phyloP scores from a whole-genome alignment of 2,797 vertebrate genomes.

The Chaetophractus vellerosus region DNA sequence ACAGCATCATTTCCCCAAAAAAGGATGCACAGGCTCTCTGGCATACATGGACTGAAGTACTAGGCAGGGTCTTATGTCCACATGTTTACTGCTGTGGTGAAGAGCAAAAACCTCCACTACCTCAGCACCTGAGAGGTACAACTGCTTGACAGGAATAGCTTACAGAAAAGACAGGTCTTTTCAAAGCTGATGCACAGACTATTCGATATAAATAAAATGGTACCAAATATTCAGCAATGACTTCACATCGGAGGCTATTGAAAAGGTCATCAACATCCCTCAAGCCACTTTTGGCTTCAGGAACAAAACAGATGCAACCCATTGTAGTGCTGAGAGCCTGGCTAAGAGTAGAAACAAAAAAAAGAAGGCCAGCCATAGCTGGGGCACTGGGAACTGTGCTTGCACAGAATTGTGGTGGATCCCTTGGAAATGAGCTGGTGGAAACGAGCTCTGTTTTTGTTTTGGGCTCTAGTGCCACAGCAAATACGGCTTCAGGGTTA shows the following conservation, averaged over 20 bases:
- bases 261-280: neutral
- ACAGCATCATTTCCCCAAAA: neutral
- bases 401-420: neutral
- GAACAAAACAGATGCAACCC: neutral
- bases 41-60: neutral
- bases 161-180: neutral
- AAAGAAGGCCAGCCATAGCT: neutral
- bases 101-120: neutral
- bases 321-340: neutral
- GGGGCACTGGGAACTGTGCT: neutral
- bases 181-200: neutral
- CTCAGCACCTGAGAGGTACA: no score
- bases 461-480: slow-evolving; percentile 23
- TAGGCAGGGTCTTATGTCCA: neutral
- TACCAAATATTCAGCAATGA: neutral
- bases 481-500: slow-evolving; percentile 8
- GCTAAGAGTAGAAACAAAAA: neutral
- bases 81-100: fast-evolving
- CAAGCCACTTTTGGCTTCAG: neutral
- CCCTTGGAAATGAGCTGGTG: neutral
- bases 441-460: neutral
- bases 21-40: neutral
- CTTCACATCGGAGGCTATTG: neutral
- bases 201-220: neutral
- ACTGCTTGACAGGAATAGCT: neutral